Evolutionary conservation across 2,113 vertebrate genomes (phyloP).

Genomic region (Nothoprocta pentlandii): DNA sequence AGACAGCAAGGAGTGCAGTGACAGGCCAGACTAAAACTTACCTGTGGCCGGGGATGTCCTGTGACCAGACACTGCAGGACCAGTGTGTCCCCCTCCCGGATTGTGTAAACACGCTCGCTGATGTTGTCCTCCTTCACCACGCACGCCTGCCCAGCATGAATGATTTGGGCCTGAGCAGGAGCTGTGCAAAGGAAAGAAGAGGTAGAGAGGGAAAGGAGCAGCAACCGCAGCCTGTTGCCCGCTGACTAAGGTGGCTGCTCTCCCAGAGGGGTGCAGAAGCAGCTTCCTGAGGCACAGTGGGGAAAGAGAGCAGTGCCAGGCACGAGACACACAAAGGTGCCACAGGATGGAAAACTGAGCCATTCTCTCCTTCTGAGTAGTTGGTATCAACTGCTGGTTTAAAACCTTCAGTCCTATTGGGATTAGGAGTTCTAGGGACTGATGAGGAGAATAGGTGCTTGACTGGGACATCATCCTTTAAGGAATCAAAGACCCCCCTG

Average conservation of each 20-base stretch:
- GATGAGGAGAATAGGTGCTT: neutral
- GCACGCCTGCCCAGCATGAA: conserved; percentile 94
- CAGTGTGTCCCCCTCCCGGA: conserved; percentile 93
- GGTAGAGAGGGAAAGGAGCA: neutral
- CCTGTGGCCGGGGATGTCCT: conserved; percentile 96
- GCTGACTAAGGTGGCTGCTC: neutral
- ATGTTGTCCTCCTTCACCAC: conserved; percentile 98
- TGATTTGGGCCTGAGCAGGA: conserved; percentile 95
- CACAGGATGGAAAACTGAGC: neutral
- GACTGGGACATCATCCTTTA: neutral
- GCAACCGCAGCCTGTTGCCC: neutral
- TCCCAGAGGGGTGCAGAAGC: neutral
- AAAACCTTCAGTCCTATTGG: neutral
- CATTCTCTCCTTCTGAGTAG: neutral
- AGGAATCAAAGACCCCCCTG: neutral
- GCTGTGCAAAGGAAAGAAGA: conserved; percentile 76
- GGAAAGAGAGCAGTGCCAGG: neutral
- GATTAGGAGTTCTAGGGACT: neutral
- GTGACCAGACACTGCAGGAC: conserved; percentile 95
- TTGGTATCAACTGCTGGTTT: neutral
- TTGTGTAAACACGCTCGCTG: conserved; percentile 97
- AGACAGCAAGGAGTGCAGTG: neutral
- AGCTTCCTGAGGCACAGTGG: neutral
- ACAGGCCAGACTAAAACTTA: conserved; percentile 51
- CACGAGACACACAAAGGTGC: neutral